Base-by-base conservation (phyloP, 53 echinoderm and acorn worm genomes). In the Apostichopus leukothele region DNA sequence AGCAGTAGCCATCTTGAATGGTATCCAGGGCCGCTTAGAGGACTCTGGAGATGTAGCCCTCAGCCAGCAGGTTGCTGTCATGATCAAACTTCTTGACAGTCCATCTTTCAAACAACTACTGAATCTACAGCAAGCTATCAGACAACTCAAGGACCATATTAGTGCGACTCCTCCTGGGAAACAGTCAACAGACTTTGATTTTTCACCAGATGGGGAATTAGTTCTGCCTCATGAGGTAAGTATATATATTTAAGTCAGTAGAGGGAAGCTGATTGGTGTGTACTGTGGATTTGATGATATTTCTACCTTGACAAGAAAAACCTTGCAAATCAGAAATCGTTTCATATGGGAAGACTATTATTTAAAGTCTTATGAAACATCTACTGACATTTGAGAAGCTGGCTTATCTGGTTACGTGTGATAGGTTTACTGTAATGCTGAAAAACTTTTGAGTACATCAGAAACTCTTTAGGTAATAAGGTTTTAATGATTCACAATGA, bases 21-120 rank as follows among this genome's bases (percentile, higher is more conserved):
- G 93, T 54, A 90, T 99, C 84, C 99, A 99, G 89, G 93, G 89
- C 6, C 89, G 91, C 79, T 89, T 96, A 77, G 88, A 88, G 57
- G 91, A 91, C 14, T 89, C 92, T 9, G 99, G 94, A 60, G 95
- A 99, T 60, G 76, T 87, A 23, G 94, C 91, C 16, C 94, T 95
- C 20, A 92, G 91, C 60, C 93, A 96, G 54, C 90, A 96, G 59
- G 89, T 99, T 6, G 91, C 93, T 51, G 91, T 92, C 50, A 99
- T 99, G 93, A 91, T 99, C 87, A 89, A 89, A 16, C 93, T 99
- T 88, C 78, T 99, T 74, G 96, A 93, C 53, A 99, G 99, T 59
- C 95, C 95, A n/a, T 90, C 96, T 86, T 96, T 99, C 85, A 88
- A 90, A 20, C 99, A 99, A 76, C 94, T 99, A 9, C 91, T 99